Conservation (phyloP, 1,140 invertebrate genomes). For the Araneus ventricosus region DNA sequence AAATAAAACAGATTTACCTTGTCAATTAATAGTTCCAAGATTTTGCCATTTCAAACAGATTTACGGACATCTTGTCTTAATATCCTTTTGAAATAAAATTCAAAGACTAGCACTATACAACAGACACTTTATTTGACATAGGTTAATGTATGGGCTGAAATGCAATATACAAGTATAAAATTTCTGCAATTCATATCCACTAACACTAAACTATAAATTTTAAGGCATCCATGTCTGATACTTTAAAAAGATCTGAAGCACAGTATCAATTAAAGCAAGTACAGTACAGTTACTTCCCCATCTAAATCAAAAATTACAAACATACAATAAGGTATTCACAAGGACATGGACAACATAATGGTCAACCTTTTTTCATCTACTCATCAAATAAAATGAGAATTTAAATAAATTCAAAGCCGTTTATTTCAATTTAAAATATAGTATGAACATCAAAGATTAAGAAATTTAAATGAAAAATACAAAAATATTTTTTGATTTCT, state of each 20-base stretch:
- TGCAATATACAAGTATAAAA: constrained; percentile 72
- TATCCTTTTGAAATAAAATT: constrained; percentile 10
- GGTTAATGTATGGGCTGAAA: constrained; percentile 48
- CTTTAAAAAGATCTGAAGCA: constrained; percentile 56
- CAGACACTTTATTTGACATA: constrained; percentile 64
- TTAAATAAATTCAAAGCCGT: too few relatives aligned
- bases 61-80: too few relatives aligned
- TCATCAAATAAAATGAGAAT: background rate
- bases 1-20: too few relatives aligned
- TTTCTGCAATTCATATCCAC: constrained; percentile 49
- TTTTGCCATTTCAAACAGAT: too few relatives aligned
- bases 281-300: background rate
- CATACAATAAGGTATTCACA: constrained; percentile 9
- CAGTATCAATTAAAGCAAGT: constrained; percentile 50
- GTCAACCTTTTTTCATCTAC: background rate
- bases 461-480: too few relatives aligned
- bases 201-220: constrained; percentile 69
- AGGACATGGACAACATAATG: background rate
- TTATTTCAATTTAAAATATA: background rate
- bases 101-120: constrained; percentile 40
- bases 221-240: constrained; percentile 71
- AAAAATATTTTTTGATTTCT: too few relatives aligned
- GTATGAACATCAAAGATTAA: background rate
- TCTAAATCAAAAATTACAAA: background rate
- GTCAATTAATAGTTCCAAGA: too few relatives aligned